Conservation (phyloP, 2,113 vertebrate species). For the Oenanthe oenanthe region DNA sequence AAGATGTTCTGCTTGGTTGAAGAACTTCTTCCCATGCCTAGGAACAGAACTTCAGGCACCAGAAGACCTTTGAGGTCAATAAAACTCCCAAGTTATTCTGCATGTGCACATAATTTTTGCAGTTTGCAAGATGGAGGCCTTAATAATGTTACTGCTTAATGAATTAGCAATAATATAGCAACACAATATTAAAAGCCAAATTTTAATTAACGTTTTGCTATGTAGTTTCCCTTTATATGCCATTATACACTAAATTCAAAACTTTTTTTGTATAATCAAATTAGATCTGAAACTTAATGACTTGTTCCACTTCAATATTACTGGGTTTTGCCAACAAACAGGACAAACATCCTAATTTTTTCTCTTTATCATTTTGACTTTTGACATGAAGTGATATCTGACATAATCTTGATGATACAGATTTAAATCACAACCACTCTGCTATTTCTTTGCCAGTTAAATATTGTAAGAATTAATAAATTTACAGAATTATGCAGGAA, state of each 20-base stretch:
- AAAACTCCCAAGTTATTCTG: background rate
- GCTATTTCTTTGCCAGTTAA: background rate
- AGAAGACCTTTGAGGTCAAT: background rate
- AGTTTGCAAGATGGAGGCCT: background rate
- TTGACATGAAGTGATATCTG: background rate
- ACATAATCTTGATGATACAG: background rate
- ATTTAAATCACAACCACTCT: background rate
- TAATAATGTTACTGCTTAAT: background rate
- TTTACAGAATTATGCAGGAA: background rate
- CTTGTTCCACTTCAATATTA: background rate
- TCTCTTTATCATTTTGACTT: background rate
- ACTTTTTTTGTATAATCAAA: background rate
- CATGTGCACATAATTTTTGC: background rate
- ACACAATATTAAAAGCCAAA: background rate
- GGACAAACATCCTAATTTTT: background rate
- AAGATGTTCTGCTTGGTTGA: background rate
- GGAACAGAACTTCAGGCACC: background rate
- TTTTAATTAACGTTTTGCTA: background rate
- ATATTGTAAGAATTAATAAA: background rate
- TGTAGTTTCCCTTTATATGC: background rate
- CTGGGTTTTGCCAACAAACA: background rate
- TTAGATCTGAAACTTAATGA: background rate
- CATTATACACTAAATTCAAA: background rate
- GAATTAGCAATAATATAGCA: background rate
- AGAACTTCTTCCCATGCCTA: background rate